Evolutionary conservation across 2,797 vertebrate species (phyloP).

Genomic region (Paedocypris micromegethes): DNA sequence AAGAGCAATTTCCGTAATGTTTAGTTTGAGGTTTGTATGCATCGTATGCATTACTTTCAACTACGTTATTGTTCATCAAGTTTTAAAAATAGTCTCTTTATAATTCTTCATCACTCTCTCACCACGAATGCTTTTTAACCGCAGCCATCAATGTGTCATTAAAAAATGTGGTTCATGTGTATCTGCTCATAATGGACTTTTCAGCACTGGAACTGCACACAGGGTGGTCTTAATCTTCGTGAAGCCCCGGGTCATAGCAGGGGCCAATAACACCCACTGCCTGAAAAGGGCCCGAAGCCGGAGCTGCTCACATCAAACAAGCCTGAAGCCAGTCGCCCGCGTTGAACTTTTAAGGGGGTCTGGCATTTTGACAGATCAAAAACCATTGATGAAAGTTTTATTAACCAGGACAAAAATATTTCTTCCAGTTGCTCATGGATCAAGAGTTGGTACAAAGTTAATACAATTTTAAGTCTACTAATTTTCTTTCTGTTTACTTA

Average conservation of each 20-base stretch:
- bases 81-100: no score
- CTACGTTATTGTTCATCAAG: no score
- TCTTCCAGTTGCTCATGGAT: no score
- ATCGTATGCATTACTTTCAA: no score
- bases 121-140: no score
- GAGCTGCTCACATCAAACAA: conserved; percentile 20
- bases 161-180: background rate
- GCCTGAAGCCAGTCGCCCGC: background rate
- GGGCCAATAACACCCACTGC: background rate
- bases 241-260: conserved; percentile 14
- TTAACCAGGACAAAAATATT: background rate
- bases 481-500: no score
- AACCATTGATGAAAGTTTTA: background rate
- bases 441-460: no score
- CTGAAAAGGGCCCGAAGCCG: conserved; percentile 4
- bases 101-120: no score
- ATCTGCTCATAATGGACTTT: background rate
- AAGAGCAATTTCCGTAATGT: no score
- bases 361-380: conserved; percentile 16
- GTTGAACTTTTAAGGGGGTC: conserved; percentile 1
- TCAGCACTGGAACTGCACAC: background rate
- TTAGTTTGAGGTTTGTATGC: no score
- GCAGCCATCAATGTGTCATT: no score
- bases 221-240: background rate
- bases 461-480: no score